Percentiles rank a stretch among this genome's conserved stretches.
These are phyloP conservation scores for Syngnathoides biaculeatus DNA, from an alignment of 2,113 vertebrate genomes.

Conservation along the genomic window DNA sequence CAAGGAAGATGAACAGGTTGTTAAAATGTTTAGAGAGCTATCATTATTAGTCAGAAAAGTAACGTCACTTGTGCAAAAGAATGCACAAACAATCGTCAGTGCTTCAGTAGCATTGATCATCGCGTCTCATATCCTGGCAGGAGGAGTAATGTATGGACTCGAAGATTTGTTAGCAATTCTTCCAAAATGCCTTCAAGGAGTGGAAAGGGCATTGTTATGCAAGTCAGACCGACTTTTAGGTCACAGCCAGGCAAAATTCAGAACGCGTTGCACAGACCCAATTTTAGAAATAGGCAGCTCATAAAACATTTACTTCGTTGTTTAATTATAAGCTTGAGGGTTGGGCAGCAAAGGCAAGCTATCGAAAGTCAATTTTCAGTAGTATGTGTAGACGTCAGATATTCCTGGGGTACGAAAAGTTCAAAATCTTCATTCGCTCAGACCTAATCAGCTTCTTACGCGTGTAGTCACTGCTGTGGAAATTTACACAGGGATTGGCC, in stretches of 20 bases:
- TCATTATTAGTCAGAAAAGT: neutral
- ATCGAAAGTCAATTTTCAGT: too few relatives aligned
- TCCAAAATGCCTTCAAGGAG: too few relatives aligned
- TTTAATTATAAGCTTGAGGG: too few relatives aligned
- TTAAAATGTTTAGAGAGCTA: neutral
- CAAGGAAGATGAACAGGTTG: neutral
- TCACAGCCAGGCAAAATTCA: too few relatives aligned
- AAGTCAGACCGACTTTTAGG: too few relatives aligned
- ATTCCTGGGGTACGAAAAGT: neutral
- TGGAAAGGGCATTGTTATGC: too few relatives aligned
- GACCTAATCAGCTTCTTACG: slow-evolving; percentile 21
- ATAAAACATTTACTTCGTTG: too few relatives aligned
- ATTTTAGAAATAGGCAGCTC: too few relatives aligned
- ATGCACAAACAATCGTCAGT: slow-evolving; percentile 2
- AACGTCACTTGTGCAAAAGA: slow-evolving; percentile 6
- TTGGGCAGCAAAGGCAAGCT: too few relatives aligned
- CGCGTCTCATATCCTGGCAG: slow-evolving; percentile 4
- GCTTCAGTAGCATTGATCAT: neutral
- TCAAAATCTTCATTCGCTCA: neutral
- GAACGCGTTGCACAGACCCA: too few relatives aligned
- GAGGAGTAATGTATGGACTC: neutral
- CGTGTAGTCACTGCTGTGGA: slow-evolving; percentile 29
- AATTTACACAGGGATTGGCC: slow-evolving; percentile 32
- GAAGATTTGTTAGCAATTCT: too few relatives aligned
- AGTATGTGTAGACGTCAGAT: neutral